A percentile compares a stretch with the other conserved stretches of the same genome.
phyloP scores from a whole-genome alignment of 2,797 vertebrate species.

The Chelon labrosus region DNA sequence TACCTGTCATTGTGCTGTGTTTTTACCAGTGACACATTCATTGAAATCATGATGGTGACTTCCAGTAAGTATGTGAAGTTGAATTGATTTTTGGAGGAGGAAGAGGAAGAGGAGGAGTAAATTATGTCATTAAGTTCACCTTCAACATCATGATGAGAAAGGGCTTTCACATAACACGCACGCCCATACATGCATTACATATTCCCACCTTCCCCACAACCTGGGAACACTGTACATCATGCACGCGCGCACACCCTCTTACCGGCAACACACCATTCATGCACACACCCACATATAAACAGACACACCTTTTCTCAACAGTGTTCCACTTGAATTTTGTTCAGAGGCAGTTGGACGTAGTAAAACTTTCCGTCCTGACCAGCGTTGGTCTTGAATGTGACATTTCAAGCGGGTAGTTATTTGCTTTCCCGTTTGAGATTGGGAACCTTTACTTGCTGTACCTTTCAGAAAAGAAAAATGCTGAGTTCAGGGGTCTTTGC shows the following conservation, averaged over 20 bases:
- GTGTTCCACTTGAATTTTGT: slow-evolving; percentile 8
- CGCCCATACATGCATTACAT: slow-evolving; percentile 6
- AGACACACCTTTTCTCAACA: slow-evolving; percentile 16
- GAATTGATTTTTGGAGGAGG: not conserved
- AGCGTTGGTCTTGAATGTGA: not conserved
- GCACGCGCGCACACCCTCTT: not conserved
- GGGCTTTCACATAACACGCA: not conserved
- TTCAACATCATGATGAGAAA: not conserved
- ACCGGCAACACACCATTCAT: not conserved
- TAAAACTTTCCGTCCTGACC: slow-evolving; percentile 31
- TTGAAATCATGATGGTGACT: too few species aligned
- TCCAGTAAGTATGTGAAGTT: not conserved
- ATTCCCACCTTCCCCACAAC: not conserved
- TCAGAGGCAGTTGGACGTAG: not conserved
- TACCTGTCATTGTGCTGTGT: too few species aligned
- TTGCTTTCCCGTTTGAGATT: too few species aligned
- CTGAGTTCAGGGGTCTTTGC: too few species aligned
- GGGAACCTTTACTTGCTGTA: too few species aligned
- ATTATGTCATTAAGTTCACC: slow-evolving; percentile 8
- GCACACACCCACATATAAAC: not conserved
- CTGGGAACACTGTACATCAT: not conserved
- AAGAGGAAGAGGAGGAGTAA: not conserved
- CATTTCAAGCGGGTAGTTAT: slow-evolving; percentile 9
- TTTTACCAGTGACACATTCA: too few species aligned
- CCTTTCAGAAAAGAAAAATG: not conserved